phyloP scores from a whole-genome alignment of 2,797 vertebrate genomes.

The Falco novaeseelandiae region DNA sequence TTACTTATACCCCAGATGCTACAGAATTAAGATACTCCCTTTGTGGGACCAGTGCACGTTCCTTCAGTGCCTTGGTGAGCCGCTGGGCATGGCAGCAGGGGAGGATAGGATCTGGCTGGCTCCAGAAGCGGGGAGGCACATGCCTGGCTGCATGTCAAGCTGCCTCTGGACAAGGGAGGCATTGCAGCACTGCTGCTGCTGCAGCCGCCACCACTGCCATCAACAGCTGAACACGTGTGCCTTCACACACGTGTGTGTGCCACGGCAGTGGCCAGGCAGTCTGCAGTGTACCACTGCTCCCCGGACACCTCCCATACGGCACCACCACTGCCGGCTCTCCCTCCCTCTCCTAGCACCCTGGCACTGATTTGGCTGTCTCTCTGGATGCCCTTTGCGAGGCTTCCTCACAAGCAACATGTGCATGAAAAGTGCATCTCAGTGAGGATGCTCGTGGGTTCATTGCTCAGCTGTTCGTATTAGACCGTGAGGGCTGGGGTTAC shows the following conservation, averaged over 20 bases:
- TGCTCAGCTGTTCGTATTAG: not conserved
- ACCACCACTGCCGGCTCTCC: not conserved
- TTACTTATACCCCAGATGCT: not conserved
- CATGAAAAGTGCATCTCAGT: not conserved
- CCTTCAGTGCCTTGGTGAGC: not conserved
- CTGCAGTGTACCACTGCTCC: no score
- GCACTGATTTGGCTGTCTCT: not conserved
- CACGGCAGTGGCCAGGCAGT: fast-evolving
- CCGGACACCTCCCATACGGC: fast-evolving
- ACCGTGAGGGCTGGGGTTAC: not conserved
- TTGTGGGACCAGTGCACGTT: fast-evolving
- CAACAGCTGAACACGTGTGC: not conserved
- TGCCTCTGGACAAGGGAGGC: fast-evolving
- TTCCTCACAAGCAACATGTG: not conserved
- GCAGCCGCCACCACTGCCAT: not conserved
- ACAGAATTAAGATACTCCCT: not conserved
- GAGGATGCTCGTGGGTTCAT: not conserved
- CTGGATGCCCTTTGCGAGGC: not conserved
- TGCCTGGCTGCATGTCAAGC: fast-evolving
- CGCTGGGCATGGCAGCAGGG: fast-evolving
- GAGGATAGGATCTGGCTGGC: not conserved
- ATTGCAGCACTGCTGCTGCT: not conserved
- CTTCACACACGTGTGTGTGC: not conserved
- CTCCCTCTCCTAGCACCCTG: not conserved
- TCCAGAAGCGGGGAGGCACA: not conserved